A percentile compares a stretch with the other conserved stretches of the same genome.
Evolutionary conservation across 2,113 vertebrate genomes (phyloP).

Genomic region (Phalacrocorax carbo): DNA sequence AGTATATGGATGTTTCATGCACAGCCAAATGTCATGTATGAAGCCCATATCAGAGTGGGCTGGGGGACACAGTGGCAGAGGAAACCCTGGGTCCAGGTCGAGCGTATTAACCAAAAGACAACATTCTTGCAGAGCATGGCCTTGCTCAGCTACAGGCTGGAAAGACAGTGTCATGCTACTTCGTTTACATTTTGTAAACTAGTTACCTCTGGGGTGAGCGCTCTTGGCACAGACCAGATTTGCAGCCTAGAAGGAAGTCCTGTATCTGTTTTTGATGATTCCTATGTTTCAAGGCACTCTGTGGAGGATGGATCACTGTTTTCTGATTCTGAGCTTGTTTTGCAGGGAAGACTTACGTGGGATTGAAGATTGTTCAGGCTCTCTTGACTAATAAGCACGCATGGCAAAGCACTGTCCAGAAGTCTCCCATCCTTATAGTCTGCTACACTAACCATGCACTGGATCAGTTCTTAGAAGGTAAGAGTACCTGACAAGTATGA

Average conservation of each 20-base stretch:
- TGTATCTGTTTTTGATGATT: neutral
- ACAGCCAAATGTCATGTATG: neutral
- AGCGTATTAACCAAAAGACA: neutral
- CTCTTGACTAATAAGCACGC: slow-evolving; percentile 77
- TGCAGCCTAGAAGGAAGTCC: neutral
- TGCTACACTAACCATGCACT: slow-evolving; percentile 97
- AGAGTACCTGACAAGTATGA: neutral
- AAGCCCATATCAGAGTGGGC: neutral
- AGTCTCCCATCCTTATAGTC: slow-evolving; percentile 86
- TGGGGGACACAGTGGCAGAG: neutral
- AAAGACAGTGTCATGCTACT: neutral
- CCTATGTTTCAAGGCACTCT: neutral
- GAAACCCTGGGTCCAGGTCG: neutral
- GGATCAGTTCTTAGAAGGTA: slow-evolving; percentile 99
- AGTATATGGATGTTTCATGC: neutral
- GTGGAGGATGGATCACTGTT: neutral
- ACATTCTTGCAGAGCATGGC: neutral
- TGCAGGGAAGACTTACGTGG: slow-evolving; percentile 91
- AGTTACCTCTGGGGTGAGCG: neutral
- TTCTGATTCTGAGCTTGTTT: slow-evolving; percentile 46
- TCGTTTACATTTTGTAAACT: neutral
- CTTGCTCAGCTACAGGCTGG: neutral
- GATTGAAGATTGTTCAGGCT: slow-evolving; percentile 89
- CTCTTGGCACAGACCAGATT: neutral
- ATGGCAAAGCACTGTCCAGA: slow-evolving; percentile 57